Conservation (phyloP, 2,888 invertebrate genomes). For the Liposcelis brunnea region DNA sequence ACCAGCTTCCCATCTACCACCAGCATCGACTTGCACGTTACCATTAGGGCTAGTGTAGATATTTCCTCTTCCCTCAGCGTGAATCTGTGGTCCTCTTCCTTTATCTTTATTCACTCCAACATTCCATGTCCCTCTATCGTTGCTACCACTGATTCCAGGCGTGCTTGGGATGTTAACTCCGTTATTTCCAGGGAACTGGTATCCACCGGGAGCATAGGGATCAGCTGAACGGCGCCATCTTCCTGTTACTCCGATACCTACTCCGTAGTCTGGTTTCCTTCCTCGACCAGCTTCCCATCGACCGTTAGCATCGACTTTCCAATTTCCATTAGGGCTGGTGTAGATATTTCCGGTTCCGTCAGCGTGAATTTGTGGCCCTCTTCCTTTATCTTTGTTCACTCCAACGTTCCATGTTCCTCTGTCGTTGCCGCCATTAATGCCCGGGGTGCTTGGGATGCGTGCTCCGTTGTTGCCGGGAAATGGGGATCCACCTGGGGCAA, state of each 20-base stretch:
- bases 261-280: slow-evolving; percentile 5
- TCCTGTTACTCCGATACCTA: neutral
- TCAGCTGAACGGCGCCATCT: too few relatives aligned
- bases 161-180: too few relatives aligned
- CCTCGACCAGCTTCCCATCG: neutral
- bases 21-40: neutral
- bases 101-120: slow-evolving; percentile 5
- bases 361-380: slow-evolving; percentile 3
- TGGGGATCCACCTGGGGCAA: neutral
- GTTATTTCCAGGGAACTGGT: too few relatives aligned
- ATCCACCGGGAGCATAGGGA: too few relatives aligned
- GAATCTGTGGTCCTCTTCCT: slow-evolving; percentile 3
- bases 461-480: neutral
- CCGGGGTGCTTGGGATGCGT: neutral
- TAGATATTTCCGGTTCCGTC: neutral
- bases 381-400: slow-evolving; percentile 7
- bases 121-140: slow-evolving; percentile 1
- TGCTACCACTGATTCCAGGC: neutral
- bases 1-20: neutral
- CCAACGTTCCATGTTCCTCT: neutral
- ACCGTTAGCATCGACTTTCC: neutral
- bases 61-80: neutral
- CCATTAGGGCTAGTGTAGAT: neutral
- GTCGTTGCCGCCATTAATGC: neutral
- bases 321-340: slow-evolving; percentile 1